A percentile compares a stretch with the other conserved stretches of the same genome.
Evolutionary conservation across 2,888 invertebrate genomes (phyloP).

Genomic region (Melitaea athalia): DNA sequence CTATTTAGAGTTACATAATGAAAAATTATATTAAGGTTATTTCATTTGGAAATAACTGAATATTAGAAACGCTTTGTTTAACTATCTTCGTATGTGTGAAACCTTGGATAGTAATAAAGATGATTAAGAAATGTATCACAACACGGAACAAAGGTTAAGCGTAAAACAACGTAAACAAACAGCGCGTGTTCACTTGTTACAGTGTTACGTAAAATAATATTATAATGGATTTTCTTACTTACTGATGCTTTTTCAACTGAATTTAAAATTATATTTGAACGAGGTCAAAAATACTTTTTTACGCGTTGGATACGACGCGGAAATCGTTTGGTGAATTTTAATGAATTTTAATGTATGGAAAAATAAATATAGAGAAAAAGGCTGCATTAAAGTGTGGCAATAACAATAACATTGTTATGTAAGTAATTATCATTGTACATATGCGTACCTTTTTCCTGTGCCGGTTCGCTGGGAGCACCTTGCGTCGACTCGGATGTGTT

Average conservation of each 20-base stretch:
- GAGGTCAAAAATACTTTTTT: constrained; percentile 2
- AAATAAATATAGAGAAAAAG: background rate
- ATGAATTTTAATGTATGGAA: background rate
- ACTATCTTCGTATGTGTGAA: background rate
- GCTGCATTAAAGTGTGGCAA: background rate
- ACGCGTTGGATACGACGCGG: background rate
- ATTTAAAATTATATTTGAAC: background rate
- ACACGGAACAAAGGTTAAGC: background rate
- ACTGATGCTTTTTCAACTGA: background rate
- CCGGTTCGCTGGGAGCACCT: constrained; percentile 70
- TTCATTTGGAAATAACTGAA: background rate
- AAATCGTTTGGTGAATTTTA: constrained; percentile 1
- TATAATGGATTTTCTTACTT: constrained; percentile 3
- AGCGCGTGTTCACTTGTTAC: background rate
- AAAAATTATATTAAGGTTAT: background rate
- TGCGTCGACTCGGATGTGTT: constrained; percentile 77
- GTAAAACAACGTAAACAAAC: constrained; percentile 2
- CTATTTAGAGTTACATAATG: background rate
- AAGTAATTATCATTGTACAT: background rate
- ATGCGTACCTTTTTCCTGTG: constrained; percentile 77
- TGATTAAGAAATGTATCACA: background rate
- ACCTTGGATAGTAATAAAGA: constrained; percentile 2
- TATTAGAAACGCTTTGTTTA: background rate
- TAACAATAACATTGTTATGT: background rate
- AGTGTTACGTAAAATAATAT: constrained; percentile 3